Conservation (phyloP, 2,888 invertebrate genomes). For the Drosophila vallismaia region DNA sequence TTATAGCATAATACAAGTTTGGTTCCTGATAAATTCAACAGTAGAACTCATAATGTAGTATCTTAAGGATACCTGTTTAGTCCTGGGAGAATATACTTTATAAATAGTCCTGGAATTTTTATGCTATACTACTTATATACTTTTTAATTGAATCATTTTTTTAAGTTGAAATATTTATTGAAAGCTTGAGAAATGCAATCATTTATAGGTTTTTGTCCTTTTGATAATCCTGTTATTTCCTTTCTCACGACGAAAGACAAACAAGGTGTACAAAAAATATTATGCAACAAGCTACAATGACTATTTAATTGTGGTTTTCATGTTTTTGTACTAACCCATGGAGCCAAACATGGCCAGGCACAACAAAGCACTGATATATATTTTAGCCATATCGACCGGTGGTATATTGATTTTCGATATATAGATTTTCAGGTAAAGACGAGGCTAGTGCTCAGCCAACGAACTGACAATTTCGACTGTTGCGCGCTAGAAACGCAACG, state of each 20-base stretch:
- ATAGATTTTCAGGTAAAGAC: conserved; percentile 2
- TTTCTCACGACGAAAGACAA: not conserved
- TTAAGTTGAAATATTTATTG: no score
- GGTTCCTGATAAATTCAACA: not conserved
- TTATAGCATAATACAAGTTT: not conserved
- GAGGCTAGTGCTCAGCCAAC: conserved; percentile 66
- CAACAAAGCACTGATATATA: conserved; percentile 75
- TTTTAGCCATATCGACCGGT: conserved; percentile 67
- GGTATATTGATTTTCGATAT: conserved; percentile 11
- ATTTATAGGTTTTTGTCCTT: no score
- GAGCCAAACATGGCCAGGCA: conserved; percentile 81
- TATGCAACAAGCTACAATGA: not conserved
- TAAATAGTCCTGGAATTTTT: no score
- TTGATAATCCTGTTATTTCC: no score
- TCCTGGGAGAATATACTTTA: not conserved
- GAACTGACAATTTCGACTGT: conserved; percentile 80
- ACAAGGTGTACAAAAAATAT: not conserved
- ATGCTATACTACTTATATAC: no score
- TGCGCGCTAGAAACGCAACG: conserved; percentile 68
- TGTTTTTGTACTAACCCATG: conserved; percentile 74
- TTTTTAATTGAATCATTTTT: no score
- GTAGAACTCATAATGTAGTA: not conserved
- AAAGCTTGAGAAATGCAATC: no score
- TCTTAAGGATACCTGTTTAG: not conserved
- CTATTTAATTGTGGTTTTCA: conserved; percentile 1